Evolutionary conservation across 2,888 invertebrate genomes (phyloP).

Genomic region (Hemaris fuciformis): DNA sequence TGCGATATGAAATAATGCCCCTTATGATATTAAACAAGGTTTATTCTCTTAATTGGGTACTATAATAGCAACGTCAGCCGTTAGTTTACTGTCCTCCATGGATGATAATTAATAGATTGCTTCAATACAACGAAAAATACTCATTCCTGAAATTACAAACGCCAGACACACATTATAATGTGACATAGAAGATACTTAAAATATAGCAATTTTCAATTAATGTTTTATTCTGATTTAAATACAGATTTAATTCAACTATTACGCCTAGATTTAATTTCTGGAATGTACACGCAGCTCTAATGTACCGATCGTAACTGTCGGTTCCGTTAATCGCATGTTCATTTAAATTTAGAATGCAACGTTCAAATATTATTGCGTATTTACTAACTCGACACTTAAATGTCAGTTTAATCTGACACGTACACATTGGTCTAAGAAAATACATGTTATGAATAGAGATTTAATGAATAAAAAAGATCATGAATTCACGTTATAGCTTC

Average conservation of each 20-base stretch:
- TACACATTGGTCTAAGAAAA: neutral
- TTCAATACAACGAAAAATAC: too few species aligned
- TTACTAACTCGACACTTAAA: neutral
- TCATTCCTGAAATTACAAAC: too few species aligned
- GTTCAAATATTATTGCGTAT: conserved; percentile 2
- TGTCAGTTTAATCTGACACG: neutral
- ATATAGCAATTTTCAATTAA: neutral
- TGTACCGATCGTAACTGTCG: neutral
- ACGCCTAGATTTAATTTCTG: neutral
- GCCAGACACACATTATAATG: neutral
- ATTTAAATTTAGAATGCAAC: conserved; percentile 3
- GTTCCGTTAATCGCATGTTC: neutral
- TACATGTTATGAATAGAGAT: neutral
- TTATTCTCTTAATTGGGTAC: neutral
- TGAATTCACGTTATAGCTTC: neutral
- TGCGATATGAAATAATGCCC: neutral
- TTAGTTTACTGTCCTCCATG: too few species aligned
- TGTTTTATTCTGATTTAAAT: neutral
- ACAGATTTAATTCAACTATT: neutral
- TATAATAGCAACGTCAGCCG: neutral
- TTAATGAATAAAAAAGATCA: too few species aligned
- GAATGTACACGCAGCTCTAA: neutral
- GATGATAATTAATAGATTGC: too few species aligned
- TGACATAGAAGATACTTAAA: neutral
- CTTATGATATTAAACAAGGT: neutral